Evolutionary conservation across 2,888 invertebrate species (phyloP), one percentile per base, ranked within the genome.

Genomic region (Synergus gifuensis): DNA sequence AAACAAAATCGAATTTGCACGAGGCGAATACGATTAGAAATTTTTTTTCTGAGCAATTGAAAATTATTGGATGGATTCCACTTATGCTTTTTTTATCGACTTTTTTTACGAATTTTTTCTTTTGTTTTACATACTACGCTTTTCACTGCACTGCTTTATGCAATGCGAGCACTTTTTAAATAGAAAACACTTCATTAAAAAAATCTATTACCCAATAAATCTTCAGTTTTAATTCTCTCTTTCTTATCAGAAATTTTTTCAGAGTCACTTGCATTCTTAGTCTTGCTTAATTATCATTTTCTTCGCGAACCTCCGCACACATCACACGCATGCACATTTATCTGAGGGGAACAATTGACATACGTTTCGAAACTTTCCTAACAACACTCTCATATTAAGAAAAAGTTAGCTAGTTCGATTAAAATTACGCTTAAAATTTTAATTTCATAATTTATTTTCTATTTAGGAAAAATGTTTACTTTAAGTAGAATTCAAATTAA

Each of bases 341-440:
- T 87, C 87, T 88, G 88, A 89, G 88, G 88, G 88, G 88, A 88
- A 89, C 89, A 91, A 91, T 91, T 91, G 91, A 91, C 91, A 90
- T 91, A 86, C 90, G 90, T 91, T 91, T 91, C 89, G 84, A 90
- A 90, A 91, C 90, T 91, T 90, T 91, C 90, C 90, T 90, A 90
- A 73, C n/a, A 90, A 58, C 40, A 28, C 54, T 73, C n/a, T 73
- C 54, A 40, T 40, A 16, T 36, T 73, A 73, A 73, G 54, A 54
- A 58, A 58, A 67, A 67, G 77, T 79, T 80, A 66, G 36, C 60
- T 42, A 49, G 62, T 8, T 78, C 58, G n/a, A 58, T 77, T 76
- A 66, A 58, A 77, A 69, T 76, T 81, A 67, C 60, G 63, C 1
- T 40, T 77, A 54, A 78, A 28, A 78, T 78, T 76, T 78, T 36